Evolutionary conservation across 2,113 vertebrate species (phyloP).

Genomic region (Nymphicus hollandicus): DNA sequence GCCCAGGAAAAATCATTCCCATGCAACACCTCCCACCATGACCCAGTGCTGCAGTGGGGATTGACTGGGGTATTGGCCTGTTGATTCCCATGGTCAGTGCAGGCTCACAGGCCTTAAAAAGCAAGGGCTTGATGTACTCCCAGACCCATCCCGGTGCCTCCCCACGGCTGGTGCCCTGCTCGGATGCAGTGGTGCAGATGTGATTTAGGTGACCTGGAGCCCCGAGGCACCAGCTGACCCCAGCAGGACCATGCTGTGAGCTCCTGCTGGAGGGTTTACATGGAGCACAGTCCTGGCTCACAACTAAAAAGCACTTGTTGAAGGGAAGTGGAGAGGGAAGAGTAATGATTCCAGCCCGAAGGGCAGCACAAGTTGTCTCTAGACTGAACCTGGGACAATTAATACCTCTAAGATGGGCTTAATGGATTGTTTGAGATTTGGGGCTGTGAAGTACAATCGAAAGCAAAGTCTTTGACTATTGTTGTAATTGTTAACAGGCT

Average conservation of each 20-base stretch:
- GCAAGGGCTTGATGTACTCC: not conserved
- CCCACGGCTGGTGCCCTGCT: accelerated
- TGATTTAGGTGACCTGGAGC: not conserved
- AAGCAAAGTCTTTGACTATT: not conserved
- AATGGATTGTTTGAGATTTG: conserved; percentile 13
- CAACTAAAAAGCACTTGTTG: not conserved
- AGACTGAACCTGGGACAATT: not conserved
- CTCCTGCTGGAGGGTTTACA: not conserved
- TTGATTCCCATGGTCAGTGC: accelerated
- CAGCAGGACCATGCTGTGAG: accelerated
- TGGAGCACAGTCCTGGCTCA: not conserved
- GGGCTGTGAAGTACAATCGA: not conserved
- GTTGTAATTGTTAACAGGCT: conserved; percentile 33
- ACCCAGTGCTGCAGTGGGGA: not conserved
- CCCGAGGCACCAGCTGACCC: not conserved
- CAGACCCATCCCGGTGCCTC: accelerated
- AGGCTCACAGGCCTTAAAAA: not conserved
- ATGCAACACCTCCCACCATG: not conserved
- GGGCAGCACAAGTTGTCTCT: not conserved
- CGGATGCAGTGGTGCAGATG: accelerated
- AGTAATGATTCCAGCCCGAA: not conserved
- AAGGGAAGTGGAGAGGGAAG: not conserved
- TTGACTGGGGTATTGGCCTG: accelerated
- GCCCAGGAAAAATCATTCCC: not conserved
- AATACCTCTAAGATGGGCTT: not conserved